Base-by-base conservation (phyloP, 37 sponge, comb jelly and placozoan genomes). In the Ephydatia muelleri region DNA sequence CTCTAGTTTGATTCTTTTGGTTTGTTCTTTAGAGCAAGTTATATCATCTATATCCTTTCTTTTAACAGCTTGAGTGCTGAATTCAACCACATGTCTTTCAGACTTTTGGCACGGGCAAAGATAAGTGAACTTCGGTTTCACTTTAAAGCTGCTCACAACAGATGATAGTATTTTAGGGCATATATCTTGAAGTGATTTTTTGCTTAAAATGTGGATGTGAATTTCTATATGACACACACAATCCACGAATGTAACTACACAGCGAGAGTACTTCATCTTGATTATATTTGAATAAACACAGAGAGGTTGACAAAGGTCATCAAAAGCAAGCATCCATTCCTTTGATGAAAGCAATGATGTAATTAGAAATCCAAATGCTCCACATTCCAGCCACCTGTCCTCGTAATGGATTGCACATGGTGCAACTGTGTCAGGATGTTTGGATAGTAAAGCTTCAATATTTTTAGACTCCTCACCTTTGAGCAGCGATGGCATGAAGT, bases 401-500 rank as follows among this genome's bases (percentile, higher is more conserved):
- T 70, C 43, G 28, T 70, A 81, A 19, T 3, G 5, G 27, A 81
- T 40, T 26, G 37, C 70, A 19, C 68, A 40, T 22, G 81, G 40
- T 5, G 48, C 43, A 9, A 49, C 23, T 5, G 81, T 38, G 13
- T n/a, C 67, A 12, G 27, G 9, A 69, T 5, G 21, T 25, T 8
- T 2, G 1, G n/a, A 8, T 36, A 40, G 81, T 25, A 40, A 19
- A 28, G 37, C 70, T 26, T 23, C 13, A 13, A 70, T 71, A 38
- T 81, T 38, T 35, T 81, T 31, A 1, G 69, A n/a, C 12, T n/a
- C 21, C 22, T 70, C 30, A 6, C 23, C 26, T 19, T 29, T 70
- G 5, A 81, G 70, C 19, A 81, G 81, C 12, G 70, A 39, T n/a
- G 81, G 81, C 39, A 81, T 26, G 28, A 81, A 68, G 38, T 81